These are phyloP conservation scores for Lontra canadensis DNA, from an alignment of 2,113 vertebrate species.

Conservation along the genomic window DNA sequence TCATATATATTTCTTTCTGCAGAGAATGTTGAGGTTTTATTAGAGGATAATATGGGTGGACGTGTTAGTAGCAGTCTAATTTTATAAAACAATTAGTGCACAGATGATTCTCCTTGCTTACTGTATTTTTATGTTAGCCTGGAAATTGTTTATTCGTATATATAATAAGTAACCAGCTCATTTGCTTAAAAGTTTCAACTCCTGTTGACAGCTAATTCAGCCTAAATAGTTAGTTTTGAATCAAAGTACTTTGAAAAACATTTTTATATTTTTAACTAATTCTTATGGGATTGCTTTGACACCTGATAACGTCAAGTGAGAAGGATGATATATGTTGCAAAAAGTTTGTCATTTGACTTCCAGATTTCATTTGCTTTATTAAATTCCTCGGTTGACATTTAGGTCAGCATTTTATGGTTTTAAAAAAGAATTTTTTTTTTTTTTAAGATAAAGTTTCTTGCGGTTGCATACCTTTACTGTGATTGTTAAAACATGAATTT, in stretches of 20 bases:
- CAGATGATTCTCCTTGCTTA: background rate
- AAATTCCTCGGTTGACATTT: background rate
- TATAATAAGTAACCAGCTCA: background rate
- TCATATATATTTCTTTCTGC: background rate
- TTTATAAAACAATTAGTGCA: background rate
- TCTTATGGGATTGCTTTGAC: background rate
- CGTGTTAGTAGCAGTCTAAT: background rate
- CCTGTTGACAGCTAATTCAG: background rate
- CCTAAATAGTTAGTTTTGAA: background rate
- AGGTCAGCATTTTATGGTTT: constrained; percentile 3
- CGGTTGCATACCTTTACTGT: background rate
- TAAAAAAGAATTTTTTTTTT: background rate
- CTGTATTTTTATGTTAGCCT: background rate
- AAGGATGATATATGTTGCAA: background rate
- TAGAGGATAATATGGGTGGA: background rate
- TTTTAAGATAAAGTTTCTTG: background rate
- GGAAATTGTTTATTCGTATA: background rate
- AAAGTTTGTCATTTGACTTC: constrained; percentile 33
- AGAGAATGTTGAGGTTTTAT: background rate
- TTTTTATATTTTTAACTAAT: constrained; percentile 36
- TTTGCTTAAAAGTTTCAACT: background rate
- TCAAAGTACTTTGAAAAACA: background rate
- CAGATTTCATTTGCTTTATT: constrained; percentile 13
- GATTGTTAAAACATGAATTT: background rate
- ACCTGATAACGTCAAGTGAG: background rate